Conservation (phyloP, 2,113 vertebrate genomes). For the Mustela lutreola region DNA sequence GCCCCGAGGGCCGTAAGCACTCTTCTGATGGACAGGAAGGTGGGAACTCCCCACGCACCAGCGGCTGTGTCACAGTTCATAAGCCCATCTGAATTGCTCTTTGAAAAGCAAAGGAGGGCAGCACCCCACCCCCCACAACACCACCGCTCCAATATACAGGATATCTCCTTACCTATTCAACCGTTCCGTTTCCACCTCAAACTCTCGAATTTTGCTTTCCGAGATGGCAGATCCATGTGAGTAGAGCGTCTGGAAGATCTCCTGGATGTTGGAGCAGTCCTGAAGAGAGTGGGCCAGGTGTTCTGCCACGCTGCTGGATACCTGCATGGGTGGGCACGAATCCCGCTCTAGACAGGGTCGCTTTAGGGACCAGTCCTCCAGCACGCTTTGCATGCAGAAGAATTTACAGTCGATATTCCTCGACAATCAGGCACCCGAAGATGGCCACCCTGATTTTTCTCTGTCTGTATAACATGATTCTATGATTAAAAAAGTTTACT, state of each 20-base stretch:
- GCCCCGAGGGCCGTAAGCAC: neutral
- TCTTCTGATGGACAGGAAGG: neutral
- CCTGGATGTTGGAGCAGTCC: conserved; percentile 95
- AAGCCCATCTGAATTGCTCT: neutral
- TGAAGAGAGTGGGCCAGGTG: conserved; percentile 94
- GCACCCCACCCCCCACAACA: neutral
- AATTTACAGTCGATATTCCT: neutral
- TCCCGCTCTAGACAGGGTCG: neutral
- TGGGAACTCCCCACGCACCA: neutral
- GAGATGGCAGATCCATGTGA: conserved; percentile 94
- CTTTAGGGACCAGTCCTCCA: neutral
- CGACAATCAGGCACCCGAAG: neutral
- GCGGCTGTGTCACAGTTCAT: neutral
- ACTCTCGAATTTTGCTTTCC: conserved; percentile 94
- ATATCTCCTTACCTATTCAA: conserved; percentile 90
- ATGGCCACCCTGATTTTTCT: neutral
- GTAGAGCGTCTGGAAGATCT: conserved; percentile 95
- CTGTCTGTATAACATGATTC: neutral
- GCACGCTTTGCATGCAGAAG: neutral
- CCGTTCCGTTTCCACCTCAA: conserved; percentile 94
- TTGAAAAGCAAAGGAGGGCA: neutral
- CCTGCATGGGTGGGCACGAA: conserved; percentile 82
- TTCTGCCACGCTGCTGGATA: conserved; percentile 93
- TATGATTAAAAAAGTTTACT: neutral
- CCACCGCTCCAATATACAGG: rapidly evolving